Evolutionary conservation across 2,797 vertebrate genomes (phyloP).

Genomic region (Nannoperca obscura): DNA sequence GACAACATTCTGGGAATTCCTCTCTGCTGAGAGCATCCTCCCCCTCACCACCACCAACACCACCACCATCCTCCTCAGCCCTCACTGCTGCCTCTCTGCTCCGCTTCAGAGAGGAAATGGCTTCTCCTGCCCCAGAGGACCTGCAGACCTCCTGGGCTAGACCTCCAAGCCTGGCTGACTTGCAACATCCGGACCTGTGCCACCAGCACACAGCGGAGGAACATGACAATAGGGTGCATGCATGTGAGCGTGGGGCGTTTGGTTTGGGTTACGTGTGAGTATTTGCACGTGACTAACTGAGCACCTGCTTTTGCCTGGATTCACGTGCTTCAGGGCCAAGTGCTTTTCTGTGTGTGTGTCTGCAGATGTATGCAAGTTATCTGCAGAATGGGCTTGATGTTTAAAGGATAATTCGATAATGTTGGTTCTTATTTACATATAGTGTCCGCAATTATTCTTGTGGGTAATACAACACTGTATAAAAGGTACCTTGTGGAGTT

Average conservation of each 20-base stretch:
- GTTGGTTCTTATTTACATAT: background rate
- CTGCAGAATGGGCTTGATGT: conserved; percentile 47
- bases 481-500: background rate
- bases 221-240: conserved; percentile 53
- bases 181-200: conserved; percentile 64
- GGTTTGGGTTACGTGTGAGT: conserved; percentile 51
- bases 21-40: conserved; percentile 89
- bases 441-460: background rate
- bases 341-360: conserved; percentile 31
- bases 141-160: conserved; percentile 70
- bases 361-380: conserved; percentile 51
- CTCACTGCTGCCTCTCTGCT: conserved; percentile 65
- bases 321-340: conserved; percentile 32
- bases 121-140: conserved; percentile 73
- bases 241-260: conserved; percentile 47
- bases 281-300: conserved; percentile 55
- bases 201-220: conserved; percentile 18
- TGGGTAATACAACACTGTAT: background rate
- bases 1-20: conserved; percentile 96
- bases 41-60: conserved; percentile 65
- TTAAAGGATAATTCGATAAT: background rate
- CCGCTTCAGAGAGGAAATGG: conserved; percentile 74
- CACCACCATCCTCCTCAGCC: conserved; percentile 64
- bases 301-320: conserved; percentile 63
- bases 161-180: conserved; percentile 70